phyloP scores from a whole-genome alignment of 1,140 invertebrate genomes.

The Drosophila serrata region DNA sequence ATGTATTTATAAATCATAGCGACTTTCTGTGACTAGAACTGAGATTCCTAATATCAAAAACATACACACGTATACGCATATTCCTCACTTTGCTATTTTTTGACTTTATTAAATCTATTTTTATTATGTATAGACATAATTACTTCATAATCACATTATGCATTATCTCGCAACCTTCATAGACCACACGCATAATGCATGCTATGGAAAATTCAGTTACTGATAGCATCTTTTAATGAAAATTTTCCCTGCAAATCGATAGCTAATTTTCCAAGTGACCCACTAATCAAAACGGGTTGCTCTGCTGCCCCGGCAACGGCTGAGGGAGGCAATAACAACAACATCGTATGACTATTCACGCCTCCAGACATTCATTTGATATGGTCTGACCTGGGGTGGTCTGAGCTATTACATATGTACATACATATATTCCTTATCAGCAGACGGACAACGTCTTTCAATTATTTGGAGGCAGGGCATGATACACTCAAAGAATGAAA shows the following conservation, averaged over 20 bases:
- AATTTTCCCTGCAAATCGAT: conserved; percentile 9
- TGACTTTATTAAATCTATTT: conserved; percentile 4
- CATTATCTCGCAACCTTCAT: conserved; percentile 18
- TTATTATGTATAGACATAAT: not conserved
- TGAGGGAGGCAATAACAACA: not conserved
- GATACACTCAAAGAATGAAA: not conserved
- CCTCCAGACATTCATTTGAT: conserved; percentile 34
- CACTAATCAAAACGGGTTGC: conserved; percentile 21
- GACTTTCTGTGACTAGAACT: not conserved
- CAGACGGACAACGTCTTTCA: conserved; percentile 12
- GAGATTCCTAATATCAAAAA: not conserved
- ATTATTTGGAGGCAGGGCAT: conserved; percentile 10
- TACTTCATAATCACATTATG: not conserved
- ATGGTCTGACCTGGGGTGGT: conserved; percentile 22
- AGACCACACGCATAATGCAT: conserved; percentile 13
- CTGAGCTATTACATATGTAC: too few relatives aligned
- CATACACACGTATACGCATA: not conserved
- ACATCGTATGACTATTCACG: conserved; percentile 40
- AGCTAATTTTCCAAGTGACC: conserved; percentile 24
- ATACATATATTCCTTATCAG: conserved; percentile 38
- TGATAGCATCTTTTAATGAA: not conserved
- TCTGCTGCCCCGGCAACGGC: conserved; percentile 9
- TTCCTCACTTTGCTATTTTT: not conserved
- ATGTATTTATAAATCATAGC: not conserved
- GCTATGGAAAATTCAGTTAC: not conserved